Evolutionary conservation across 2,113 vertebrate species (phyloP).

Genomic region (Channa argus): DNA sequence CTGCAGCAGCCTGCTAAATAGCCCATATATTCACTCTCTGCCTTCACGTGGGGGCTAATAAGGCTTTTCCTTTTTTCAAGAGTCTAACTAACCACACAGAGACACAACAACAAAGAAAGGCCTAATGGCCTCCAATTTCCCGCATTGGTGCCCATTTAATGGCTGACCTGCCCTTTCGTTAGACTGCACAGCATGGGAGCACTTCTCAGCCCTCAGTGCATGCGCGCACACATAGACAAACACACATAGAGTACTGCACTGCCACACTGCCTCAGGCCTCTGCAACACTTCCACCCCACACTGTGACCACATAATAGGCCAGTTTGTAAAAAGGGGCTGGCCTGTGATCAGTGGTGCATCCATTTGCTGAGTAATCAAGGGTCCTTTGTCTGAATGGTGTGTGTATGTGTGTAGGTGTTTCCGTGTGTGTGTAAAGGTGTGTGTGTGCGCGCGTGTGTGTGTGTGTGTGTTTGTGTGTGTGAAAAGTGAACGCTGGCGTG

Average conservation of each 20-base stretch:
- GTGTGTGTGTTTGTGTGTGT: neutral
- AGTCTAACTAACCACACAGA: conserved; percentile 74
- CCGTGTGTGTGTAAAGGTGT: neutral
- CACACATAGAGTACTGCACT: conserved; percentile 34
- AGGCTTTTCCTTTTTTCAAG: conserved; percentile 74
- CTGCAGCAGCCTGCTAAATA: conserved; percentile 38
- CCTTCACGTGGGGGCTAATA: conserved; percentile 74
- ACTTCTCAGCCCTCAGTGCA: conserved; percentile 63
- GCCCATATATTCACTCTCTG: conserved; percentile 56
- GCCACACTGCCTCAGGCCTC: conserved; percentile 54
- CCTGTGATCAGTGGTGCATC: conserved; percentile 74
- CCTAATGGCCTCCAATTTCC: conserved; percentile 84
- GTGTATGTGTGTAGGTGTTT: conserved; percentile 14
- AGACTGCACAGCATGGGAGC: conserved; percentile 76
- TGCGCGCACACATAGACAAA: conserved; percentile 22
- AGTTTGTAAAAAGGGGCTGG: conserved; percentile 70
- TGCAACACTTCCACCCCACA: conserved; percentile 75
- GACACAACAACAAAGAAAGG: conserved; percentile 78
- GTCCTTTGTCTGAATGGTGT: conserved; percentile 66
- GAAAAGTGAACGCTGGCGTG: neutral
- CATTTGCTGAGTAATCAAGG: conserved; percentile 77
- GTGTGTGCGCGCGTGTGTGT: neutral
- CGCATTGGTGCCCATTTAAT: conserved; percentile 85
- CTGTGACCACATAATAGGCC: conserved; percentile 74
- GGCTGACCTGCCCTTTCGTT: conserved; percentile 81